These are phyloP conservation scores for Microtus oregoni DNA, from an alignment of 2,113 vertebrate species.

Conservation along the genomic window DNA sequence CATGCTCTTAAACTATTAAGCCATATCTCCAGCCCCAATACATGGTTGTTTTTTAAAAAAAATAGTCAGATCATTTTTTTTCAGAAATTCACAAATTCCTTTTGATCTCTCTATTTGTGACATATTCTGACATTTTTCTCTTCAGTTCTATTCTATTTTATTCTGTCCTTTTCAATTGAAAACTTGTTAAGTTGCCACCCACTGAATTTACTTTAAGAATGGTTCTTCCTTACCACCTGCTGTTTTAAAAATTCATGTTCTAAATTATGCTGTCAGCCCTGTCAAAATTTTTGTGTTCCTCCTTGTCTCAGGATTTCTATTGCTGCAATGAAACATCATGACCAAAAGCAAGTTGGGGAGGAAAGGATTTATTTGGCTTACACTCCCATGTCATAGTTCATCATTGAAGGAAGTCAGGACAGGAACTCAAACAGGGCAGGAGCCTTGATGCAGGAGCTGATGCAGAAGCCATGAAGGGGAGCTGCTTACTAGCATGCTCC, in stretches of 20 bases:
- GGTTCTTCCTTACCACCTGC: slow-evolving; percentile 8
- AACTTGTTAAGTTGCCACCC: slow-evolving; percentile 4
- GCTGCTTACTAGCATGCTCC: not conserved
- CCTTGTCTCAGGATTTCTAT: not conserved
- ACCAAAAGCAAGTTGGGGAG: not conserved
- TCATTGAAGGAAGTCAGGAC: not conserved
- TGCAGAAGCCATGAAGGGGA: not conserved
- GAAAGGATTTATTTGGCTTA: not conserved
- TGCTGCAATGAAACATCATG: not conserved
- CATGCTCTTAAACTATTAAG: not conserved
- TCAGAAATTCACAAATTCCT: not conserved
- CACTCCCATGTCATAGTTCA: not conserved
- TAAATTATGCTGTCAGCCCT: slow-evolving; percentile 56
- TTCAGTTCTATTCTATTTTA: slow-evolving; percentile 34
- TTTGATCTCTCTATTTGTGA: slow-evolving; percentile 1
- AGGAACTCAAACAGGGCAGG: not conserved
- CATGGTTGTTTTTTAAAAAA: too few species aligned
- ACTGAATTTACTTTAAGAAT: slow-evolving; percentile 52
- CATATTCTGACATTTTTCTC: slow-evolving; percentile 38
- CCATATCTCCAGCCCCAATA: not conserved
- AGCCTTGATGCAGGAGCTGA: not conserved
- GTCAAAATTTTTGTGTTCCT: not conserved
- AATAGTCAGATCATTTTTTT: not conserved
- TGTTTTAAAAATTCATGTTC: slow-evolving; percentile 57
- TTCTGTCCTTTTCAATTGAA: slow-evolving; percentile 54